phyloP scores from a whole-genome alignment of 1,140 invertebrate genomes.

The Globodera rostochiensis region DNA sequence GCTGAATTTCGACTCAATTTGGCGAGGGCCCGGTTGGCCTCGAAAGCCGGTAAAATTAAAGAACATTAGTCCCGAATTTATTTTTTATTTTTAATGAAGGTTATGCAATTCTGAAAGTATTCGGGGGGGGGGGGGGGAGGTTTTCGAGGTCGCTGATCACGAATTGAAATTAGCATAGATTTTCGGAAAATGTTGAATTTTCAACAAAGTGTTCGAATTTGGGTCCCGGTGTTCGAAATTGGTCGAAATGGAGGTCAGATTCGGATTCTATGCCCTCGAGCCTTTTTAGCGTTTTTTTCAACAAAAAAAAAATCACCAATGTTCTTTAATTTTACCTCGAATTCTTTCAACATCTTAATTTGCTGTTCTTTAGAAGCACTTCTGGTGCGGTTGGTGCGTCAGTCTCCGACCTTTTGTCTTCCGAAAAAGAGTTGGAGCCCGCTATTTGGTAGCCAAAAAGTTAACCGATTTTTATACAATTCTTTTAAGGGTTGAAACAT shows the following conservation, averaged over 20 bases:
- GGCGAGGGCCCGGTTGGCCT: neutral
- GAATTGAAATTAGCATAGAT: no score
- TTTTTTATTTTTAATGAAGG: neutral
- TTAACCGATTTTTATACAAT: conserved; percentile 9
- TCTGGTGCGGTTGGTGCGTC: neutral
- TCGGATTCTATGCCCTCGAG: neutral
- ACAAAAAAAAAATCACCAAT: conserved; percentile 17
- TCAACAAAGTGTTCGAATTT: neutral
- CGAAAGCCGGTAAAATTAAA: neutral
- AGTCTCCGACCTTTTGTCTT: neutral
- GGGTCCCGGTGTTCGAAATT: neutral
- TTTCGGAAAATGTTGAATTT: no score
- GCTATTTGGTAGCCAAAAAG: conserved; percentile 2
- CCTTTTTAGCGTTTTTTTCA: neutral
- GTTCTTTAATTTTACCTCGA: neutral
- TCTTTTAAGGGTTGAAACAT: neutral
- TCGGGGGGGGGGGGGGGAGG: no score
- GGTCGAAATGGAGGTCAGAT: neutral
- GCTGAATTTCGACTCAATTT: neutral
- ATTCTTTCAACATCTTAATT: neutral
- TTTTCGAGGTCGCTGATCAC: no score
- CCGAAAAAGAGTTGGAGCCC: neutral
- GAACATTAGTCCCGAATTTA: neutral
- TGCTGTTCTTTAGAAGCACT: neutral
- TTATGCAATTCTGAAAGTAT: no score